phyloP scores from a whole-genome alignment of 2,113 vertebrate genomes.

The Ailurus styani region DNA sequence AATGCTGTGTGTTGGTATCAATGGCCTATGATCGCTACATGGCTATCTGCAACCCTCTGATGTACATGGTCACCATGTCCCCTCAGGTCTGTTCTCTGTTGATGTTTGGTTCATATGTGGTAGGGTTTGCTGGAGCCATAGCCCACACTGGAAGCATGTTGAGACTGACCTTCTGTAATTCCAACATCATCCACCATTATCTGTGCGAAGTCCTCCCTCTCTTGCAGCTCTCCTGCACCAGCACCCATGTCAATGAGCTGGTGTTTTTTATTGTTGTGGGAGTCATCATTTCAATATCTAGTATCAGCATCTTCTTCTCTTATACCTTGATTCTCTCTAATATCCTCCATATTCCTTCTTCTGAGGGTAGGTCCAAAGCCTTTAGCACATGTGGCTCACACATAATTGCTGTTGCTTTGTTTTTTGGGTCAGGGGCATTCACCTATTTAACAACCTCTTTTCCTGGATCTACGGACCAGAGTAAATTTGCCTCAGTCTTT shows the following conservation, averaged over 20 bases:
- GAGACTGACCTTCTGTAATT: constrained; percentile 40
- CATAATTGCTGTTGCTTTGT: constrained; percentile 25
- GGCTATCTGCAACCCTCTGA: constrained; percentile 48
- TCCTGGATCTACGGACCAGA: background rate
- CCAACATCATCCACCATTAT: constrained; percentile 15
- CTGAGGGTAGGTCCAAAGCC: constrained; percentile 37
- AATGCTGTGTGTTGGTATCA: constrained; percentile 33
- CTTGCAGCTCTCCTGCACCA: constrained; percentile 42
- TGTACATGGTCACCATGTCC: constrained; percentile 34
- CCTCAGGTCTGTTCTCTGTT: constrained; percentile 20
- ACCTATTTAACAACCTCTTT: constrained; percentile 37
- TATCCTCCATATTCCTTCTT: constrained; percentile 35
- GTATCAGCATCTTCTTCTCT: constrained; percentile 32
- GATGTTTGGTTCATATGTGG: background rate
- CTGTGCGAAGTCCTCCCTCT: constrained; percentile 58
- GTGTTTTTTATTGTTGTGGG: constrained; percentile 42
- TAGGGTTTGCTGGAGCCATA: constrained; percentile 40
- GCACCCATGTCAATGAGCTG: background rate
- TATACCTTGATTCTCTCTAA: constrained; percentile 50
- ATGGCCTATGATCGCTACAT: constrained; percentile 53
- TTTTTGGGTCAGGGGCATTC: constrained; percentile 62
- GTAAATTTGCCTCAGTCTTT: constrained; percentile 46
- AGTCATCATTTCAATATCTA: background rate
- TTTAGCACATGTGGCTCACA: constrained; percentile 56
- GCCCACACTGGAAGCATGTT: constrained; percentile 39